Conservation (phyloP, 2,797 vertebrate species). For the Aulostomus chinensis region DNA sequence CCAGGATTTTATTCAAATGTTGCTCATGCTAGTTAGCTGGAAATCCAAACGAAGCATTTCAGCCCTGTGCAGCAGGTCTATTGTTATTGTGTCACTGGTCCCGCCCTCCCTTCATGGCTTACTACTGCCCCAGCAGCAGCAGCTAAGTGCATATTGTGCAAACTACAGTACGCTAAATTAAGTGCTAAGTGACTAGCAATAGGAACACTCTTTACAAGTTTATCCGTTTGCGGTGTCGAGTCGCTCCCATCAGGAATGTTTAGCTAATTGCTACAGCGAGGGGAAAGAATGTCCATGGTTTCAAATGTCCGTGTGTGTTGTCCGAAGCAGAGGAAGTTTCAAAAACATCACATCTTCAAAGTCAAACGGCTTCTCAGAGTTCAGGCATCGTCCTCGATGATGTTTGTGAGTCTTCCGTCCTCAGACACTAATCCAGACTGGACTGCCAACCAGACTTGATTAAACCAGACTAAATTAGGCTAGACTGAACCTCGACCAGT, state of each 20-base stretch:
- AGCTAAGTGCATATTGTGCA: constrained; percentile 53
- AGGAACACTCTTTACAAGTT: constrained; percentile 3
- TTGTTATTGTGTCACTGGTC: too few relatives aligned
- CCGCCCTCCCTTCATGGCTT: constrained; percentile 2
- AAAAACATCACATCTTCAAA: constrained; percentile 14
- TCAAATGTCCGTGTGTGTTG: constrained; percentile 27
- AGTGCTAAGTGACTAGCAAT: constrained; percentile 10
- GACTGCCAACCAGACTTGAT: constrained; percentile 20
- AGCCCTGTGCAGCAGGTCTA: too few relatives aligned
- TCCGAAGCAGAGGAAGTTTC: constrained; percentile 19
- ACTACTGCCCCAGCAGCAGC: constrained; percentile 43
- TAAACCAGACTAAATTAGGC: constrained; percentile 34
- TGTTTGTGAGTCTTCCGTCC: constrained; percentile 22
- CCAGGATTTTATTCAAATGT: too few relatives aligned
- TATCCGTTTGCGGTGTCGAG: too few relatives aligned
- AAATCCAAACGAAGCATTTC: too few relatives aligned
- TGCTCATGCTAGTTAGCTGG: too few relatives aligned
- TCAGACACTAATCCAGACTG: constrained; percentile 29
- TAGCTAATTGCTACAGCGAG: constrained; percentile 1
- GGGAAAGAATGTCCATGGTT: too few relatives aligned
- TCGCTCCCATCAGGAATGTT: constrained; percentile 2
- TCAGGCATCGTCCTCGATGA: constrained; percentile 15
- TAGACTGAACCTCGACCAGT: constrained; percentile 20
- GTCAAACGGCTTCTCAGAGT: constrained; percentile 32
- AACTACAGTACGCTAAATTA: constrained; percentile 22